Percentiles rank a stretch among this genome's conserved stretches.
These are phyloP conservation scores for Lutjanus campechanus DNA, from an alignment of 2,797 vertebrate genomes.

Conservation along the genomic window DNA sequence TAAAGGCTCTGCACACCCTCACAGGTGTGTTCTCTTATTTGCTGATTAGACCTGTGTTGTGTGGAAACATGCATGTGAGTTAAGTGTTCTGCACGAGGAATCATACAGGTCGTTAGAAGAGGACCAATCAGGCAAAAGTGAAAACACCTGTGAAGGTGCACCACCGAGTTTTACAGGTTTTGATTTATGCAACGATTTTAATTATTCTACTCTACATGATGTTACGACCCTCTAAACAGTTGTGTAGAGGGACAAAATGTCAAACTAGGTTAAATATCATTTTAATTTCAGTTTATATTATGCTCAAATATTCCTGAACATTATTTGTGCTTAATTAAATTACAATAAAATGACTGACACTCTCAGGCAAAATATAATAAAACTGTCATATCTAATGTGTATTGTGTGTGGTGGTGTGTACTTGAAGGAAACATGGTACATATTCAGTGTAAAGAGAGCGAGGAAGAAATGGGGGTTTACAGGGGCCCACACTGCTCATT, in stretches of 20 bases:
- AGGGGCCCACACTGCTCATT: not conserved
- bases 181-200: not conserved
- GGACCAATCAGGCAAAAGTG: not conserved
- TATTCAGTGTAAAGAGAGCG: not conserved
- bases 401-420: not conserved
- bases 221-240: not conserved
- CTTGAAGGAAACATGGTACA: not conserved
- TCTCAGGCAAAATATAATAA: too few relatives aligned
- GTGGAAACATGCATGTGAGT: not conserved
- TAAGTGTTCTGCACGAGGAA: too few relatives aligned
- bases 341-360: not conserved
- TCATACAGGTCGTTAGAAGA: not conserved
- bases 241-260: not conserved
- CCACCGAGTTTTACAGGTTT: not conserved
- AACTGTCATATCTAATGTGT: not conserved
- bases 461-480: not conserved
- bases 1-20: not conserved
- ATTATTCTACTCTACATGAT: not conserved
- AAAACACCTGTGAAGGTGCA: not conserved
- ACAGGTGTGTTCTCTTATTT: too few relatives aligned
- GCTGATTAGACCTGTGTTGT: too few relatives aligned
- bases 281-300: too few relatives aligned
- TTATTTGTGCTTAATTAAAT: not conserved
- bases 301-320: not conserved
- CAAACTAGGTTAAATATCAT: not conserved